Evolutionary conservation across 2,113 vertebrate genomes (phyloP).

Genomic region (Saccopteryx bilineata): DNA sequence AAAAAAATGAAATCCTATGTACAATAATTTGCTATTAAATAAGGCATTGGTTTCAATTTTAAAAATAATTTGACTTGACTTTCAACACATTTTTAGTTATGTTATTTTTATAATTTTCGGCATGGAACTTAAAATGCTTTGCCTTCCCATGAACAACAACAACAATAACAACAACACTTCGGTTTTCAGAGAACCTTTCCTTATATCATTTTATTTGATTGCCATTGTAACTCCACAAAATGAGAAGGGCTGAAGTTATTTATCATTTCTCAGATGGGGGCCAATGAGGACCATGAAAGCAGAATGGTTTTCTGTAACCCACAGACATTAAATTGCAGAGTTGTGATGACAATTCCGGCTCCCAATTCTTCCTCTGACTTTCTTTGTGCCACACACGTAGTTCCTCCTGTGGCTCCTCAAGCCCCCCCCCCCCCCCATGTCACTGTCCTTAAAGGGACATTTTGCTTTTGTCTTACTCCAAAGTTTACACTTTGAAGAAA

Average conservation of each 20-base stretch:
- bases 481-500: background rate
- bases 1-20: slow-evolving; percentile 49
- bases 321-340: background rate
- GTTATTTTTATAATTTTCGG: slow-evolving; percentile 66
- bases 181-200: background rate
- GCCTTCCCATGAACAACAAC: background rate
- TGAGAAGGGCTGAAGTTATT: background rate
- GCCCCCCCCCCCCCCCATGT: background rate
- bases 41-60: slow-evolving; percentile 1
- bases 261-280: background rate
- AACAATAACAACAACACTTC: background rate
- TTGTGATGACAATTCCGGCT: background rate
- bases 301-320: background rate
- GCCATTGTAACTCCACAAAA: background rate
- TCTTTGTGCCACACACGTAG: background rate
- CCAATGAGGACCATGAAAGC: background rate
- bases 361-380: background rate
- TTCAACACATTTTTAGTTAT: slow-evolving; percentile 44
- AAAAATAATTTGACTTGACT: slow-evolving; percentile 50
- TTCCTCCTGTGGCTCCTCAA: background rate
- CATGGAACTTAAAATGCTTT: slow-evolving; percentile 21
- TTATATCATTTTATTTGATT: background rate
- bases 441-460: background rate
- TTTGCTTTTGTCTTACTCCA: background rate
- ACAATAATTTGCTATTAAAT: slow-evolving; percentile 61